These are phyloP conservation scores for Antedon mediterranea DNA, from an alignment of 53 echinoderm and acorn worm species.

Conservation along the genomic window DNA sequence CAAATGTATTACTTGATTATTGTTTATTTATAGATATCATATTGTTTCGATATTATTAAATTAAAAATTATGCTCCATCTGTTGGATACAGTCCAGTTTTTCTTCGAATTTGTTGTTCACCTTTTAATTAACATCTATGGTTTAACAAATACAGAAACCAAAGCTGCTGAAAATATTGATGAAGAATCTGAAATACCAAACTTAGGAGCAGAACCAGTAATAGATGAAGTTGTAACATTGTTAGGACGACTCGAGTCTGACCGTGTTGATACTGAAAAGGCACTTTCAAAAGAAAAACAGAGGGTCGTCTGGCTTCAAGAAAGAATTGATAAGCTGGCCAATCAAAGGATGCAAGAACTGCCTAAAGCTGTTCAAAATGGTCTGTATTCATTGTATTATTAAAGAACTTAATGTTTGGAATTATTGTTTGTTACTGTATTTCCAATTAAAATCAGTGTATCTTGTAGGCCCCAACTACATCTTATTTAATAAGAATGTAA, in stretches of 20 bases:
- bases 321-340: slow-evolving; percentile 68
- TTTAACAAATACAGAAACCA: background rate
- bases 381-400: slow-evolving; percentile 16
- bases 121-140: too few relatives aligned
- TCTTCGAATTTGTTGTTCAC: too few relatives aligned
- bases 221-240: slow-evolving; percentile 73
- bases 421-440: too few relatives aligned
- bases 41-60: too few relatives aligned
- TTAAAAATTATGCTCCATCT: too few relatives aligned
- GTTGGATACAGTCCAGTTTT: too few relatives aligned
- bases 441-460: too few relatives aligned
- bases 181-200: slow-evolving; percentile 61
- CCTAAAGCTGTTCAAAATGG: slow-evolving; percentile 81
- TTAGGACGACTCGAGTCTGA: slow-evolving; percentile 81
- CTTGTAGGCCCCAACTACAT: too few relatives aligned
- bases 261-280: slow-evolving; percentile 44
- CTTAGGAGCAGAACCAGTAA: slow-evolving; percentile 87
- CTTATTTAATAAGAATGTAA: too few relatives aligned
- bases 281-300: slow-evolving; percentile 53
- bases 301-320: slow-evolving; percentile 68
- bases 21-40: too few relatives aligned
- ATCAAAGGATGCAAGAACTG: slow-evolving; percentile 50
- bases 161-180: slow-evolving; percentile 6
- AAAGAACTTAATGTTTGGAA: too few relatives aligned
- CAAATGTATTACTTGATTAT: too few relatives aligned